A percentile compares a stretch with the other conserved stretches of the same genome.
phyloP scores from a whole-genome alignment of 37 sponge, comb jelly and placozoan species.

The Cladorhizidae sp. region DNA sequence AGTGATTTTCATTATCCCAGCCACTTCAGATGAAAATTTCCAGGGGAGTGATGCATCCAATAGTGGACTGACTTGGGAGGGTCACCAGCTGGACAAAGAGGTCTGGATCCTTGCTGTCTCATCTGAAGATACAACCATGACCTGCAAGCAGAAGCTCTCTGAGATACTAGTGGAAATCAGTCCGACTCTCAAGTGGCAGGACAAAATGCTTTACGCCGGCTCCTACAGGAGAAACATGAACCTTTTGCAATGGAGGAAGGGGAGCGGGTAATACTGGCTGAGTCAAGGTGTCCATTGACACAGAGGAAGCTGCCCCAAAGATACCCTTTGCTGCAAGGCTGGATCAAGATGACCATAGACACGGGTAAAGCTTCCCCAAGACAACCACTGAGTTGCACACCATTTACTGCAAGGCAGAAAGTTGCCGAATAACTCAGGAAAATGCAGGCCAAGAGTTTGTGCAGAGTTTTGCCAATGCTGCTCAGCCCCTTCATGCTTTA shows the following conservation, averaged over 20 bases:
- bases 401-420: too few relatives aligned
- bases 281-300: background rate
- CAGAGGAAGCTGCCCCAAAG: background rate
- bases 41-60: too few relatives aligned
- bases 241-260: background rate
- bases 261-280: background rate
- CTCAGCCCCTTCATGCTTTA: too few relatives aligned
- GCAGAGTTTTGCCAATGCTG: too few relatives aligned
- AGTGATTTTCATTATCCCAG: background rate
- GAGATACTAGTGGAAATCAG: background rate
- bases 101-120: too few relatives aligned
- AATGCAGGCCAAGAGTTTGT: too few relatives aligned
- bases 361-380: too few relatives aligned
- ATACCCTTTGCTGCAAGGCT: slow-evolving; percentile 55
- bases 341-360: slow-evolving; percentile 49
- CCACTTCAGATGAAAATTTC: background rate
- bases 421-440: too few relatives aligned
- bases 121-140: slow-evolving; percentile 11
- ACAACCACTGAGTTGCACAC: too few relatives aligned
- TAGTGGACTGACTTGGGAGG: too few relatives aligned
- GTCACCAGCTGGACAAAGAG: too few relatives aligned
- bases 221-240: slow-evolving; percentile 30
- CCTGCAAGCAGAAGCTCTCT: background rate
- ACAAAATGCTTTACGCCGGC: slow-evolving; percentile 15
- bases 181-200: slow-evolving; percentile 15